Percentiles rank a stretch among this genome's conserved stretches.
phyloP scores from a whole-genome alignment of 1,140 invertebrate species.

The Brachionus sp. region DNA sequence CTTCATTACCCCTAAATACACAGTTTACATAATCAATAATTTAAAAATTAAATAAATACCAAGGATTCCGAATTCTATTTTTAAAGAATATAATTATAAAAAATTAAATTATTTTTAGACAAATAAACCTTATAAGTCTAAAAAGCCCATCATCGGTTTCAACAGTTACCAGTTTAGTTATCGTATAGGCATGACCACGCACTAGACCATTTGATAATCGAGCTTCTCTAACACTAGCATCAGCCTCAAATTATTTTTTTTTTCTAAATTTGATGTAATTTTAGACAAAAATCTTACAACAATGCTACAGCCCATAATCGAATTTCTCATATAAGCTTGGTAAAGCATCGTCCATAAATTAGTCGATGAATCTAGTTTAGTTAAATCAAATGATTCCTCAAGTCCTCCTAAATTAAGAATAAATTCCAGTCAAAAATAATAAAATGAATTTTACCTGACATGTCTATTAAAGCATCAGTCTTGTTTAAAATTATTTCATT shows the following conservation, averaged over 20 bases:
- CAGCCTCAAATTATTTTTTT: constrained; percentile 52
- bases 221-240: constrained; percentile 67
- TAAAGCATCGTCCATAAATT: constrained; percentile 16
- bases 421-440: background rate
- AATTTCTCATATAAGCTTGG: constrained; percentile 85
- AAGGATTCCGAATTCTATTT: constrained; percentile 86
- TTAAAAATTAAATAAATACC: constrained; percentile 63
- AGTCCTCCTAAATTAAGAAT: constrained; percentile 62
- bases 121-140: constrained; percentile 10
- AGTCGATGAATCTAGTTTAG: constrained; percentile 61
- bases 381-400: constrained; percentile 73
- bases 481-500: background rate
- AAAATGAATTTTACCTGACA: constrained; percentile 51
- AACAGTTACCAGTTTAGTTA: constrained; percentile 71
- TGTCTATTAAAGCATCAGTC: constrained; percentile 54
- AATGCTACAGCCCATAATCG: constrained; percentile 93
- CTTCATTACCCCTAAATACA: constrained; percentile 76
- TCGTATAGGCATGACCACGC: constrained; percentile 87
- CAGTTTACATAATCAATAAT: background rate
- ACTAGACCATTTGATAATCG: constrained; percentile 81
- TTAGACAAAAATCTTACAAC: constrained; percentile 63
- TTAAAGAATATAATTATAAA: constrained; percentile 53
- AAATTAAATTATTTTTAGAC: background rate
- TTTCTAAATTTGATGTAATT: background rate
- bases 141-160: background rate